These are phyloP conservation scores for Yponomeuta cagnagella DNA, from an alignment of 2,888 invertebrate species.

Conservation along the genomic window DNA sequence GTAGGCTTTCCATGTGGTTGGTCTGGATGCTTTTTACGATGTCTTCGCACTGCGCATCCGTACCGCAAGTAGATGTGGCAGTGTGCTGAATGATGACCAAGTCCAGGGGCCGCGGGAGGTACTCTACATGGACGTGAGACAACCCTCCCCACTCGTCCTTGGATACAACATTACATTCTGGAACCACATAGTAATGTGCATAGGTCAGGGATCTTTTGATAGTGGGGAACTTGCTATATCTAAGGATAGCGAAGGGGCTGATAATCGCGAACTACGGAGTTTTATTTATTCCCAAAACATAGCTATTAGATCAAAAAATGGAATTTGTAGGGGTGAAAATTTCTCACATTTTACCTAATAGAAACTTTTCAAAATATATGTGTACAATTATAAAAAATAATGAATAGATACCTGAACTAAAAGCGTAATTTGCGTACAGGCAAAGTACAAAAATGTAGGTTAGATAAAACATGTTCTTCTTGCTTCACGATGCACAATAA, in stretches of 20 bases:
- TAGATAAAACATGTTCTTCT: background rate
- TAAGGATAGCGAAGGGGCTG: no score
- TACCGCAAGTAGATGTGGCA: conserved; percentile 60
- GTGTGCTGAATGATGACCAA: conserved; percentile 77
- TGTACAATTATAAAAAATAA: no score
- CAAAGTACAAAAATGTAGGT: background rate
- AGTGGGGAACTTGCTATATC: background rate
- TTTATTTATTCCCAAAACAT: no score
- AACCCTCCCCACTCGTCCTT: conserved; percentile 78
- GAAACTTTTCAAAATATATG: no score
- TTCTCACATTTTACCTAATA: no score
- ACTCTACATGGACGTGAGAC: conserved; percentile 61
- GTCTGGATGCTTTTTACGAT: conserved; percentile 65
- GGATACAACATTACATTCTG: conserved; percentile 57
- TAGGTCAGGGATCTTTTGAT: background rate
- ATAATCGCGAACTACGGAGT: background rate
- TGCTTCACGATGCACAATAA: no score
- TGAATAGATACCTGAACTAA: background rate
- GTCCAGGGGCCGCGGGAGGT: conserved; percentile 73
- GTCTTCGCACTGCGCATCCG: conserved; percentile 55
- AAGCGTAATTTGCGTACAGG: background rate
- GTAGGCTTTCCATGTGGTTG: conserved; percentile 64
- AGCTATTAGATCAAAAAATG: no score
- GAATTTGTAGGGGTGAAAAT: no score
- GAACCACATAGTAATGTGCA: background rate